Evolutionary conservation across 2,888 invertebrate species (phyloP), one percentile per base, ranked within the genome.

Genomic region (Mesorhabditis belari): DNA sequence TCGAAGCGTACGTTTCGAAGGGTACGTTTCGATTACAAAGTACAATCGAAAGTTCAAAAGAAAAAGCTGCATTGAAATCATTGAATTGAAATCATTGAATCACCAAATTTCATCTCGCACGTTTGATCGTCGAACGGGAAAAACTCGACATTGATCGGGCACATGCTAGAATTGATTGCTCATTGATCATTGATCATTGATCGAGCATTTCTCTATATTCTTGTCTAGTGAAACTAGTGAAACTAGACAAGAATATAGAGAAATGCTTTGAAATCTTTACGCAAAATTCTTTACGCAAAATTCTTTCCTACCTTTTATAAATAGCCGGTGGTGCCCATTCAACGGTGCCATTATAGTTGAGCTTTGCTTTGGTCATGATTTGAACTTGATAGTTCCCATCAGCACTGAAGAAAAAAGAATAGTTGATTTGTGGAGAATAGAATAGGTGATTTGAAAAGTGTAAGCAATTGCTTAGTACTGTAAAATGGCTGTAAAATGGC

Each of bases 371-470:
- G 6, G 80, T 81, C 80, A 81, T 80, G 19, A 81, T 81, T 1
- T 75, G 79, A 51, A 81, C 79, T 66, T 82, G 81, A 62, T 82
- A 82, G 62, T 82, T 81, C 24, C 82, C 81, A 65, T 82, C 82
- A 52, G 82, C 82, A 58, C 79, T 81, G 61, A 28, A 77, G 61
- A 60, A 17, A 25, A 3, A 5, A 3, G 4, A 55, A 5, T 21
- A 57, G 12, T 2, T n/a, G 17, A 2, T 57, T 28, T 28, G 17
- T 5, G 24, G 27, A 49, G n/a, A 52, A 49, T 9, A 28, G 44
- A 44, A 44, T 44, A 44, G n/a, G n/a, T n/a, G n/a, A n/a, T n/a
- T n/a, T n/a, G n/a, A n/a, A n/a, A n/a, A n/a, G n/a, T n/a, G 27
- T 57, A 9, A 57, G 6, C 23, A 2, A n/a, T n/a, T n/a, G n/a